Evolutionary conservation across 2,113 vertebrate genomes (phyloP).

Genomic region (Dunckerocampus dactyliophorus): DNA sequence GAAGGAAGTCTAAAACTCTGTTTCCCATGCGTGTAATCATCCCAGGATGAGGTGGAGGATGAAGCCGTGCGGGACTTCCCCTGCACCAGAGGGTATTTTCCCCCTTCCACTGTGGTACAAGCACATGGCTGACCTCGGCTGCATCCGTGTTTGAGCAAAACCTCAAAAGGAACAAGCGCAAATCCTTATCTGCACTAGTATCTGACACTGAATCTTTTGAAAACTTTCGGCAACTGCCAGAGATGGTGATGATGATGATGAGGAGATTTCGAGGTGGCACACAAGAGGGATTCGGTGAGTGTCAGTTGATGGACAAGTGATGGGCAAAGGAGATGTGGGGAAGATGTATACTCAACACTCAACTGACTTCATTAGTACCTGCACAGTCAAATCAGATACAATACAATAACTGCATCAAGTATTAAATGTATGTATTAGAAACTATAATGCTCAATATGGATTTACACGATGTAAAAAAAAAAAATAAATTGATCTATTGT

Average conservation of each 20-base stretch:
- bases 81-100: slow-evolving; percentile 69
- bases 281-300: too few species aligned
- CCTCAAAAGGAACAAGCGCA: background rate
- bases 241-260: background rate
- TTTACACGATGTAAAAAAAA: too few species aligned
- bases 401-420: too few species aligned
- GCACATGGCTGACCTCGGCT: slow-evolving; percentile 62
- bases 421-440: too few species aligned
- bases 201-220: background rate
- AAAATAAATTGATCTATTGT: too few species aligned
- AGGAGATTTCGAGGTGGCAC: background rate
- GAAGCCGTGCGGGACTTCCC: slow-evolving; percentile 69
- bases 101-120: slow-evolving; percentile 62
- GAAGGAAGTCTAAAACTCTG: slow-evolving; percentile 62
- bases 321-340: background rate
- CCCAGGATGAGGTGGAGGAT: slow-evolving; percentile 68
- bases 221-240: background rate
- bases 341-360: background rate
- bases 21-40: slow-evolving; percentile 71
- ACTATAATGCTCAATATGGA: too few species aligned
- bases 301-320: background rate
- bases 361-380: background rate
- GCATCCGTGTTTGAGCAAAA: slow-evolving; percentile 18
- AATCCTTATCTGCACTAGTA: background rate
- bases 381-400: background rate